Evolutionary conservation across 2,797 vertebrate species (phyloP), one percentile per base, ranked within the genome.

Genomic region (Hoplostethus atlanticus): DNA sequence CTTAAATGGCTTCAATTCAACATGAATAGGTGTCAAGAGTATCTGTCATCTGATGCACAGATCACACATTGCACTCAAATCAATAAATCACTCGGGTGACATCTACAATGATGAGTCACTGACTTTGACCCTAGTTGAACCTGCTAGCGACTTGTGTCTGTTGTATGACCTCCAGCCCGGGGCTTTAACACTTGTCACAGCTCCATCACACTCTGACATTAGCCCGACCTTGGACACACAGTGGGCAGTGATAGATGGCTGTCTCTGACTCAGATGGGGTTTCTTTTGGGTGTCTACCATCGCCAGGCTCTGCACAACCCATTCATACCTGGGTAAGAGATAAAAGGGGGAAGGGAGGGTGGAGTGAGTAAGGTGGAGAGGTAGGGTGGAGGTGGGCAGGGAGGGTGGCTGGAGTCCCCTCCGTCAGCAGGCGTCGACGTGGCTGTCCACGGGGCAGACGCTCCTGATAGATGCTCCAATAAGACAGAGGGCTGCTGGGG

Each of bases 381-480:
- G 60, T 51, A 66, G 47, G 71, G 72, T 56, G 71, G 60, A 66
- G n/a, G 69, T 52, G 54, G 31, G 40, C 15, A 25, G 36, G 4
- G 10, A 15, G 25, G 9, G 30, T 38, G 46, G 67, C 65, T 53
- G 42, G 77, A 36, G 51, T 68, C 46, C 31, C 56, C 68, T 76
- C 78, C 51, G 57, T 83, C 58, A 76, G 80, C 76, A 64, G 61
- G 68, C 76, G 87, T 91, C 92, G 90, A 91, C 86, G 91, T 67
- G 83, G 85, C 81, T 87, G 76, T 92, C 79, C 84, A 84, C 75
- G 44, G 89, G 92, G 89, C 90, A 84, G 90, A 86, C 4, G 70
- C 77, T 88, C 54, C 87, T 94, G 94, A 95, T 92, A 92, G 83
- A 94, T 94, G 92, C 91, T 88, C 80, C 83, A 87, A 90, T 92